These are phyloP conservation scores for Ruditapes philippinarum DNA, from an alignment of 1,140 invertebrate species.

Conservation along the genomic window DNA sequence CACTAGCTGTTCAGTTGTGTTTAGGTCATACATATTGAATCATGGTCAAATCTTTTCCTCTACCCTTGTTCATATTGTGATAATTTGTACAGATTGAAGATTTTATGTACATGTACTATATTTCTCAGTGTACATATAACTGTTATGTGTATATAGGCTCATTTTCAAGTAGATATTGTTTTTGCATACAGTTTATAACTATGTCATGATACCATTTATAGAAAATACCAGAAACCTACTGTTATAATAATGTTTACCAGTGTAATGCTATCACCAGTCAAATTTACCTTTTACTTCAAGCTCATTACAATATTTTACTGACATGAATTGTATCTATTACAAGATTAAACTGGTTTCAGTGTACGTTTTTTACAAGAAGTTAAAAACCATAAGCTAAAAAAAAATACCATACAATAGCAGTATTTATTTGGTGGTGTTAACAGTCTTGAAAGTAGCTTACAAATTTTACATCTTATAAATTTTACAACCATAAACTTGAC, in stretches of 20 bases:
- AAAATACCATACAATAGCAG: not conserved
- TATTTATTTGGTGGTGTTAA: not conserved
- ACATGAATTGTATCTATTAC: too few species aligned
- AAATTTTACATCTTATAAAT: too few species aligned
- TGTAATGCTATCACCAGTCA: too few species aligned
- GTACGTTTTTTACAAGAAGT: not conserved
- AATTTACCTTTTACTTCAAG: too few species aligned
- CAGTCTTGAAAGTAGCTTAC: not conserved
- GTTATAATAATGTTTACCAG: too few species aligned
- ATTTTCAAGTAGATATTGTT: conserved; percentile 38
- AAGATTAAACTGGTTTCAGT: too few species aligned
- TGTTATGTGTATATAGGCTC: conserved; percentile 29
- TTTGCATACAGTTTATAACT: conserved; percentile 21
- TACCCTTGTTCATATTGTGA: conserved; percentile 23
- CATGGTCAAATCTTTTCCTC: not conserved
- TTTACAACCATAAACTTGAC: too few species aligned
- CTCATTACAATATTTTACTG: too few species aligned
- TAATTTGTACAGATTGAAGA: conserved; percentile 22
- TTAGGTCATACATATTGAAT: too few species aligned
- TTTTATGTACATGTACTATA: not conserved
- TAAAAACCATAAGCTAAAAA: not conserved
- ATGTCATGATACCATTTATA: not conserved
- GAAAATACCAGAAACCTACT: not conserved
- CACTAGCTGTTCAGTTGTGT: too few species aligned
- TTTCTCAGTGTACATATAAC: not conserved